Conservation (phyloP, 2,888 invertebrate genomes). For the Tachina lurida region DNA sequence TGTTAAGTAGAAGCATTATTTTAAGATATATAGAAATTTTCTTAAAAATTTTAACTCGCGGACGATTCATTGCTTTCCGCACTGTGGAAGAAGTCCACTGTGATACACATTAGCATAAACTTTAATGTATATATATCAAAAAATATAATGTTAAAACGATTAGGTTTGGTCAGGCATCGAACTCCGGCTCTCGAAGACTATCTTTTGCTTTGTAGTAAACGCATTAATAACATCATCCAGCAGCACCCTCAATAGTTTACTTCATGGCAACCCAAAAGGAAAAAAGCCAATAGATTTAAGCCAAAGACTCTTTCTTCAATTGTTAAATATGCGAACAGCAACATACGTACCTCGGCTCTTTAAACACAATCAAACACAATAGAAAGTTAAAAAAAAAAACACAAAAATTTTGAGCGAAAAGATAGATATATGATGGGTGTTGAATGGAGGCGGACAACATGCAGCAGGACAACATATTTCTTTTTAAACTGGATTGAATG, state of each 20-base stretch:
- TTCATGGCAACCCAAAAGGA: constrained; percentile 5
- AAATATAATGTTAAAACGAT: too few relatives aligned
- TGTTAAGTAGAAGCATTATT: too few relatives aligned
- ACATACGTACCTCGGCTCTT: not conserved
- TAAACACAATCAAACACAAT: constrained; percentile 9
- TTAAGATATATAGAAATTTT: too few relatives aligned
- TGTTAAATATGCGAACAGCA: constrained; percentile 34
- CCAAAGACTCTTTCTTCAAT: constrained; percentile 46
- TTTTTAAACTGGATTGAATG: constrained; percentile 65
- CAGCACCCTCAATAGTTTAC: not conserved
- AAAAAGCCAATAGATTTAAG: constrained; percentile 39
- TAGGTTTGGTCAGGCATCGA: too few relatives aligned
- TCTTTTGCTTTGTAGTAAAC: too few relatives aligned
- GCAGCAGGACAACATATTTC: constrained; percentile 30
- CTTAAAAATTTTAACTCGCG: too few relatives aligned
- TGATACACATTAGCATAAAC: too few relatives aligned
- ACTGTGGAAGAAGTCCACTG: too few relatives aligned
- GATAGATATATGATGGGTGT: constrained; percentile 38
- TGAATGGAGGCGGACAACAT: constrained; percentile 47
- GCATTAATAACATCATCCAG: too few relatives aligned
- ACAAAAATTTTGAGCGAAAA: constrained; percentile 5
- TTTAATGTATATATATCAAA: too few relatives aligned
- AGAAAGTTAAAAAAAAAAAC: not conserved
- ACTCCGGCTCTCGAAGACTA: too few relatives aligned
- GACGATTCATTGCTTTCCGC: too few relatives aligned